A percentile compares a stretch with the other conserved stretches of the same genome.
Conservation (phyloP, 2,113 vertebrate genomes). For the Alethe castanea region DNA sequence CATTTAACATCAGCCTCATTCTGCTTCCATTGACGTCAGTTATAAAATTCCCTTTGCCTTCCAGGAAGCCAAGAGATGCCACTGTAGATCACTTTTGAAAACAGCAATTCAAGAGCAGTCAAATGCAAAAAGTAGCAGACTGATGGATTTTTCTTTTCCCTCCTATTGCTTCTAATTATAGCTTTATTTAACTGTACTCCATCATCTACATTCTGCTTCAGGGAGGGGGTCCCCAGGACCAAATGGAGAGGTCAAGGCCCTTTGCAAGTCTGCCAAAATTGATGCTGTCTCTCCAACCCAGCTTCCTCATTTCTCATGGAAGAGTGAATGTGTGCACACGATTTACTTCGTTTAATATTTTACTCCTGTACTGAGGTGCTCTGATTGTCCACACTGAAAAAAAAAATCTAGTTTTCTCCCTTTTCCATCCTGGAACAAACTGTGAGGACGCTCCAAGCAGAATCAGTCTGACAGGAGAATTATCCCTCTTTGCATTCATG, state of each 20-base stretch:
- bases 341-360: background rate
- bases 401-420: background rate
- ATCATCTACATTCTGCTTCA: background rate
- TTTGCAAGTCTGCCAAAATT: background rate
- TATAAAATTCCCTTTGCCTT: conserved; percentile 44
- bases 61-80: conserved; percentile 48
- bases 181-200: background rate
- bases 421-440: background rate
- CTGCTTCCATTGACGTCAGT: conserved; percentile 36
- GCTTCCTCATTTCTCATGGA: background rate
- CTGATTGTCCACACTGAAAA: background rate
- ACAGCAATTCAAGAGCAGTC: background rate
- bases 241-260: background rate
- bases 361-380: background rate
- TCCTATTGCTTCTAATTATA: background rate
- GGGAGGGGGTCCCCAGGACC: background rate
- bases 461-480: background rate
- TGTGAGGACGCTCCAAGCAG: background rate
- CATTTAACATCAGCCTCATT: background rate
- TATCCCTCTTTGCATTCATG: background rate
- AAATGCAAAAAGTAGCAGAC: background rate
- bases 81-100: background rate
- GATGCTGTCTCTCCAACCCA: background rate
- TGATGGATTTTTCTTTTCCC: background rate
- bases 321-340: accelerated